Percentiles rank a stretch among this genome's conserved stretches.
phyloP scores from a whole-genome alignment of 1,140 invertebrate genomes.

The Tetragnatha versicolor region DNA sequence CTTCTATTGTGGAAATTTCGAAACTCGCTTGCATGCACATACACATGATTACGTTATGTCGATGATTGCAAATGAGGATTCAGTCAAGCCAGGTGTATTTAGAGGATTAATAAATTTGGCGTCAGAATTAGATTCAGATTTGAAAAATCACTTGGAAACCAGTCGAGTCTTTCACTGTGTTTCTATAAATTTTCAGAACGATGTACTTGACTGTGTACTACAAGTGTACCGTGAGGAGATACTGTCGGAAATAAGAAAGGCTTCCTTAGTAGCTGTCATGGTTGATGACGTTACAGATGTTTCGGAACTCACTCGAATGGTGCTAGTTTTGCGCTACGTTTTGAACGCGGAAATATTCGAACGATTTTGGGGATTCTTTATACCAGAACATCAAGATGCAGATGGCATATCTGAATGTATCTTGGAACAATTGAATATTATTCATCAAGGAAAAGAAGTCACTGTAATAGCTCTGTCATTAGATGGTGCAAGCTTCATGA shows the following conservation, averaged over 20 bases:
- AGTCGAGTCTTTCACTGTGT: slow-evolving; percentile 38
- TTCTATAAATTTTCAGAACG: slow-evolving; percentile 55
- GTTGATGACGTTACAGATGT: no score
- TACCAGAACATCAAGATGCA: no score
- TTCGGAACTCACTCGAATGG: no score
- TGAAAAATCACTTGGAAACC: slow-evolving; percentile 29
- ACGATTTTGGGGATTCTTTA: neutral
- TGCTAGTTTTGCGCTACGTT: no score
- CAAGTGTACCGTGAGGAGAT: slow-evolving; percentile 57
- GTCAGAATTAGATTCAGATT: slow-evolving; percentile 43
- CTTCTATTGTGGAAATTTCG: no score
- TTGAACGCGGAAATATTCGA: no score
- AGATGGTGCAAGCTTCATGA: neutral
- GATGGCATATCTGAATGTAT: neutral
- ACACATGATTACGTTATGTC: no score
- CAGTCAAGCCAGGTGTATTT: slow-evolving; percentile 24
- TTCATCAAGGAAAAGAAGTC: neutral
- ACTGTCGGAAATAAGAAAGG: slow-evolving; percentile 44
- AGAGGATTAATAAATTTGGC: slow-evolving; percentile 41
- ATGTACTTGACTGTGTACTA: slow-evolving; percentile 45
- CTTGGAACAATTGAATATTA: neutral
- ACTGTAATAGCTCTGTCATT: no score
- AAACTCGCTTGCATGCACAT: slow-evolving; percentile 14
- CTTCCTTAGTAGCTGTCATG: no score
- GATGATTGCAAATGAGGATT: slow-evolving; percentile 14